Evolutionary conservation across 2,797 vertebrate species (phyloP).

Genomic region (Pseudochromis fuscus): DNA sequence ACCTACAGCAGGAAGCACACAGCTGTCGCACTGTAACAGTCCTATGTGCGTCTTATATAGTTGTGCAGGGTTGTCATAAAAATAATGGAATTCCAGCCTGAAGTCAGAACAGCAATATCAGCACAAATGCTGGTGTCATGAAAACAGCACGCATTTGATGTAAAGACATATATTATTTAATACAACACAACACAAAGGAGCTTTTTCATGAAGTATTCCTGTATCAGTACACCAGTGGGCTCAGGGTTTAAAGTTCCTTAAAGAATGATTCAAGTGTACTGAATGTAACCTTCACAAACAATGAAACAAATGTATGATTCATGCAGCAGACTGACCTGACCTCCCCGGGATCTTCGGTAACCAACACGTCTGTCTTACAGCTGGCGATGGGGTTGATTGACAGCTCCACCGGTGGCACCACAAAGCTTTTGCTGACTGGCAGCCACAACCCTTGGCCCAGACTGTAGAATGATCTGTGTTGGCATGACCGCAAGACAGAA

Average conservation of each 20-base stretch:
- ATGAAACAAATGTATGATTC: neutral
- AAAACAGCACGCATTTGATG: constrained; percentile 13
- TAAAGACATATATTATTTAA: neutral
- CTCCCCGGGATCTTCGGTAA: constrained; percentile 97
- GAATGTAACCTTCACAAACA: neutral
- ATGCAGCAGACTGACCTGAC: constrained; percentile 90
- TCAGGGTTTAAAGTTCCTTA: neutral
- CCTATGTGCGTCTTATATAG: neutral
- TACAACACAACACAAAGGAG: neutral
- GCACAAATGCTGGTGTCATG: neutral
- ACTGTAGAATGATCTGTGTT: constrained; percentile 94
- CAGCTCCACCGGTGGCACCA: constrained; percentile 96
- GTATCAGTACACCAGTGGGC: neutral
- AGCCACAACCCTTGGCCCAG: constrained; percentile 98
- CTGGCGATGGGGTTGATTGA: constrained; percentile 98
- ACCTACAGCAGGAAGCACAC: neutral
- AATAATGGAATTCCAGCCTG: neutral
- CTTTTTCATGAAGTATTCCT: constrained; percentile 3
- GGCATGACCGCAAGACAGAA: constrained; percentile 44
- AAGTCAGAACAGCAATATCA: neutral
- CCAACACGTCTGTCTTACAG: constrained; percentile 98
- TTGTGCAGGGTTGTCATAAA: neutral
- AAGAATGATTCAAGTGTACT: neutral
- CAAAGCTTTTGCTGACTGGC: constrained; percentile 98
- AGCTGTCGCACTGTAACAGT: neutral